Percentiles rank a stretch among this genome's conserved stretches.
These are phyloP conservation scores for Perithous albicinctus DNA, from an alignment of 2,888 invertebrate species.

Conservation along the genomic window DNA sequence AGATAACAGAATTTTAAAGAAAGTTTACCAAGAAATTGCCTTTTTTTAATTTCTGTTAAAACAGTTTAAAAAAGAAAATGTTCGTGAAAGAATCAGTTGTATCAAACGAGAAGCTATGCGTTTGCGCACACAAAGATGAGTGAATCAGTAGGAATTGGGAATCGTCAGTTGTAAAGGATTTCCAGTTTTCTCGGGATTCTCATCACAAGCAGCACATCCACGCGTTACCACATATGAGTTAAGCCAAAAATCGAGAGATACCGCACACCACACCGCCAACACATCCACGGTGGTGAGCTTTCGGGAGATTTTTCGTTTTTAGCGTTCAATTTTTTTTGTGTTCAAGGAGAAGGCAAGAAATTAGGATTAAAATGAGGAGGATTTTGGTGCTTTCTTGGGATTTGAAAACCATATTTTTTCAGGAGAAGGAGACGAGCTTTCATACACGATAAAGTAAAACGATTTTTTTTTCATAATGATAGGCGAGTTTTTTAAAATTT, in stretches of 20 bases:
- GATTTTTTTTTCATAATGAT: not conserved
- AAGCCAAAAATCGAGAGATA: conserved; percentile 75
- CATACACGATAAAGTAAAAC: conserved; percentile 31
- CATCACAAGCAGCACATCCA: conserved; percentile 67
- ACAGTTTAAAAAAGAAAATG: not conserved
- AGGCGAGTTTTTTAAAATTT: not conserved
- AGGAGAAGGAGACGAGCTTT: conserved; percentile 46
- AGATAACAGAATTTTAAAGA: too few species aligned
- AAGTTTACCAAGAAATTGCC: too few species aligned
- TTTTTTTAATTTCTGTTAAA: too few species aligned
- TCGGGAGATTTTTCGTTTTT: conserved; percentile 72
- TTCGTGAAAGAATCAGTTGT: conserved; percentile 36
- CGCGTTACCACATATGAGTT: conserved; percentile 67
- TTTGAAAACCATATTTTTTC: conserved; percentile 14
- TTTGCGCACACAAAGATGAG: conserved; percentile 28
- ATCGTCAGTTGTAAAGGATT: conserved; percentile 32
- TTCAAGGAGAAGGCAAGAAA: conserved; percentile 37
- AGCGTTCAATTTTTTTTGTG: conserved; percentile 52
- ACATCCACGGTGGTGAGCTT: conserved; percentile 84
- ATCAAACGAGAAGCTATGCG: conserved; percentile 37
- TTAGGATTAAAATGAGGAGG: not conserved
- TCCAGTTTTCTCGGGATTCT: conserved; percentile 33
- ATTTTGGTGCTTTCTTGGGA: conserved; percentile 11
- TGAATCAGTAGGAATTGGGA: conserved; percentile 42
- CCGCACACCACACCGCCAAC: conserved; percentile 85